Percentiles rank a stretch among this genome's conserved stretches.
Evolutionary conservation across 2,113 vertebrate species (phyloP).

Genomic region (Junco hyemalis): DNA sequence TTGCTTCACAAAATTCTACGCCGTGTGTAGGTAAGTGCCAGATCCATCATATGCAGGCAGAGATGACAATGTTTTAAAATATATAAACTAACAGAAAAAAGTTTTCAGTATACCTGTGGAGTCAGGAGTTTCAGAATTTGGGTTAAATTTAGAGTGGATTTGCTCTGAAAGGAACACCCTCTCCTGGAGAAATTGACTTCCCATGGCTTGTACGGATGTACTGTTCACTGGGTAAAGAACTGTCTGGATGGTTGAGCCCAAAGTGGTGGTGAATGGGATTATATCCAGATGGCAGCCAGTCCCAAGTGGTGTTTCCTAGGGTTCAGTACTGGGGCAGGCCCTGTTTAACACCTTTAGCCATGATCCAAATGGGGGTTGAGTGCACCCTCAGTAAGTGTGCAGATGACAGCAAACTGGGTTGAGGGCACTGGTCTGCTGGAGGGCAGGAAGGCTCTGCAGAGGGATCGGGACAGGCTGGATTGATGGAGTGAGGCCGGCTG

Average conservation of each 20-base stretch:
- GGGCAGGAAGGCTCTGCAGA: neutral
- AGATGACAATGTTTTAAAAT: conserved; percentile 1
- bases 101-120: neutral
- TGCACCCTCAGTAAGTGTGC: no score
- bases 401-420: accelerated
- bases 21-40: neutral
- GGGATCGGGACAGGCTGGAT: neutral
- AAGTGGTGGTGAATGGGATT: neutral
- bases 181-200: neutral
- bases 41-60: conserved; percentile 24
- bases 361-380: neutral
- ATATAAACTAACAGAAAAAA: neutral
- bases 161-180: neutral
- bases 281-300: neutral
- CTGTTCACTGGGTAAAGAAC: neutral
- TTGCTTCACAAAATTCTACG: conserved; percentile 20
- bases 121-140: neutral
- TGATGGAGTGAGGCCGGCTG: neutral
- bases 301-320: neutral
- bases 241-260: neutral
- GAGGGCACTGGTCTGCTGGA: neutral
- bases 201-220: neutral
- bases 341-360: neutral
- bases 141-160: neutral
- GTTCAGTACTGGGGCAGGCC: neutral